These are phyloP conservation scores for Rhopalosiphum maidis DNA, from an alignment of 1,140 invertebrate genomes.

Conservation along the genomic window DNA sequence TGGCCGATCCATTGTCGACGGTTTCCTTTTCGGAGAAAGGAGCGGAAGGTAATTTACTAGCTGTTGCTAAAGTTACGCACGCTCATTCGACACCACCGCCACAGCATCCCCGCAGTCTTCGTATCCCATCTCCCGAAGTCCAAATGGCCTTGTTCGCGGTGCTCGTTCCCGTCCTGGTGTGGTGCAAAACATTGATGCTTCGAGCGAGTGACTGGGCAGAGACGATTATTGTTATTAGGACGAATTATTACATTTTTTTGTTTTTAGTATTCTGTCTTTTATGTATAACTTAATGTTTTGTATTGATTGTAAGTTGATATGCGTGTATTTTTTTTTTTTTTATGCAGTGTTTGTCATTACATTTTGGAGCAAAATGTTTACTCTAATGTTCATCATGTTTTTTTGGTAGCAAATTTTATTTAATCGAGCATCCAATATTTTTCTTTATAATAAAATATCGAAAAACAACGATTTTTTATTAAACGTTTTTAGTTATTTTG, in stretches of 20 bases:
- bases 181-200: not conserved
- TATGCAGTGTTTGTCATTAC: not conserved
- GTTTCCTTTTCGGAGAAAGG: not conserved
- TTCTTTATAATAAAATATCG: not conserved
- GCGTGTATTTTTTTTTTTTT: no score
- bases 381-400: no score
- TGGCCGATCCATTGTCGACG: conserved; percentile 18
- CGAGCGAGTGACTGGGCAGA: not conserved
- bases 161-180: not conserved
- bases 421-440: not conserved
- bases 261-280: not conserved
- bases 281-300: not conserved
- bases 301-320: not conserved
- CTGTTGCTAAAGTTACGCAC: conserved; percentile 18
- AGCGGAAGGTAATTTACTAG: conserved; percentile 14
- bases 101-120: not conserved
- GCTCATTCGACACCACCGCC: not conserved
- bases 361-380: not conserved
- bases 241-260: no score
- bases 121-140: not conserved
- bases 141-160: not conserved
- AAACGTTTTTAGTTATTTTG: not conserved
- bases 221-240: not conserved
- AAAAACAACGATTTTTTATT: not conserved
- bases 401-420: not conserved